Conservation (phyloP, 2,888 invertebrate genomes). For the Girardia tigrina region DNA sequence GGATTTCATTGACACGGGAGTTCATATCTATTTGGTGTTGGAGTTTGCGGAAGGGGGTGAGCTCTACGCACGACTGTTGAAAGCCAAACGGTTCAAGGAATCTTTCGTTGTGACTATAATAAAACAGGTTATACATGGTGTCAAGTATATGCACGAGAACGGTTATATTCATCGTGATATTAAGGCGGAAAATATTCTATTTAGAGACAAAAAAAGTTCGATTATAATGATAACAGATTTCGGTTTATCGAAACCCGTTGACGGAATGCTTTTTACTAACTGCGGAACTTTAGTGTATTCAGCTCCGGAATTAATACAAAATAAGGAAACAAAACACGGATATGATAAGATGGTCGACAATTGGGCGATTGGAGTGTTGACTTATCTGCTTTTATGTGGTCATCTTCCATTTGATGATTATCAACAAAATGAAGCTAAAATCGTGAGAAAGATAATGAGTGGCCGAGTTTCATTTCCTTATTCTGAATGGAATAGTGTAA, state of each 20-base stretch:
- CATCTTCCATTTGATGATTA: slow-evolving; percentile 31
- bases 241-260: slow-evolving; percentile 24
- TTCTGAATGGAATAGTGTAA: not conserved
- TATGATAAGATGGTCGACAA: slow-evolving; percentile 27
- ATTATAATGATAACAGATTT: slow-evolving; percentile 29
- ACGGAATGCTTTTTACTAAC: slow-evolving; percentile 24
- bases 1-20: slow-evolving; percentile 25
- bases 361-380: slow-evolving; percentile 32
- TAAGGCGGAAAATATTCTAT: slow-evolving; percentile 34
- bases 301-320: slow-evolving; percentile 31
- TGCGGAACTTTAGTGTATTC: slow-evolving; percentile 34
- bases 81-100: slow-evolving; percentile 9
- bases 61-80: slow-evolving; percentile 23
- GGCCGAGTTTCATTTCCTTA: not conserved
- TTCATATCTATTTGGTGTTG: slow-evolving; percentile 21
- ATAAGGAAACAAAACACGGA: slow-evolving; percentile 21
- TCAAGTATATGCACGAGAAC: slow-evolving; percentile 28
- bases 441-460: slow-evolving; percentile 24
- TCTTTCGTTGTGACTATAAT: not conserved
- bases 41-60: slow-evolving; percentile 34
- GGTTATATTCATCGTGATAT: slow-evolving; percentile 33
- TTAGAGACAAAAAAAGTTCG: not conserved
- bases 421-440: slow-evolving; percentile 21
- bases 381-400: slow-evolving; percentile 32
- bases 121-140: slow-evolving; percentile 27